phyloP scores from a whole-genome alignment of 1,140 invertebrate genomes.

The Lethocerus indicus region DNA sequence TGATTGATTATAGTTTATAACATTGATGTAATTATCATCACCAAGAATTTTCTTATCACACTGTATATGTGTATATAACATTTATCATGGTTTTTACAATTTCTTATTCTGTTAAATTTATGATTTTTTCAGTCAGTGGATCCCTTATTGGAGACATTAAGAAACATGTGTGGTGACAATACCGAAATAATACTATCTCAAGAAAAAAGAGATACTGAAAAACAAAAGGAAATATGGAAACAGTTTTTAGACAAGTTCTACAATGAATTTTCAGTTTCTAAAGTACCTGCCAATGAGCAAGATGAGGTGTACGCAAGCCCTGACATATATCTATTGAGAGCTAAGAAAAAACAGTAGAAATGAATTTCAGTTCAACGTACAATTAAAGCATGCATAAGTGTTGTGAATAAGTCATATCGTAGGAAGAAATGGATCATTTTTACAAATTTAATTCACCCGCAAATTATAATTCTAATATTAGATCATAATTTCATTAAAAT shows the following conservation, averaged over 20 bases:
- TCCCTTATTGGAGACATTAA: constrained; percentile 32
- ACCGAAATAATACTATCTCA: constrained; percentile 34
- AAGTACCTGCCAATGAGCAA: constrained; percentile 31
- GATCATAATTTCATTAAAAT: too few species aligned
- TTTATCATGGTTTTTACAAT: not conserved
- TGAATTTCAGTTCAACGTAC: too few species aligned
- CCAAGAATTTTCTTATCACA: not conserved
- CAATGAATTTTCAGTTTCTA: constrained; percentile 27
- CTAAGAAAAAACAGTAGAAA: constrained; percentile 24
- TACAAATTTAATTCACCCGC: too few species aligned
- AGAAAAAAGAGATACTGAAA: constrained; percentile 35
- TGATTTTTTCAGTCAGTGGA: constrained; percentile 33
- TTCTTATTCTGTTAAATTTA: constrained; percentile 10
- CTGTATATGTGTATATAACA: not conserved
- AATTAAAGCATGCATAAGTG: too few species aligned
- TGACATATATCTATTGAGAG: constrained; percentile 35
- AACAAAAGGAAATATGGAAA: constrained; percentile 33
- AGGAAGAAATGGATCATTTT: too few species aligned
- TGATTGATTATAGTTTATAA: not conserved
- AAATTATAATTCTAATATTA: too few species aligned
- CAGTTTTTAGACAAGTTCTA: constrained; percentile 29
- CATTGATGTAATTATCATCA: not conserved
- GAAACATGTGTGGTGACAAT: constrained; percentile 24
- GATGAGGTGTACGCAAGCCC: constrained; percentile 32
- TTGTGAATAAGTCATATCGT: too few species aligned